These are phyloP conservation scores for Oreonectes daqikongensis DNA, from an alignment of 2,797 vertebrate genomes.

Conservation along the genomic window DNA sequence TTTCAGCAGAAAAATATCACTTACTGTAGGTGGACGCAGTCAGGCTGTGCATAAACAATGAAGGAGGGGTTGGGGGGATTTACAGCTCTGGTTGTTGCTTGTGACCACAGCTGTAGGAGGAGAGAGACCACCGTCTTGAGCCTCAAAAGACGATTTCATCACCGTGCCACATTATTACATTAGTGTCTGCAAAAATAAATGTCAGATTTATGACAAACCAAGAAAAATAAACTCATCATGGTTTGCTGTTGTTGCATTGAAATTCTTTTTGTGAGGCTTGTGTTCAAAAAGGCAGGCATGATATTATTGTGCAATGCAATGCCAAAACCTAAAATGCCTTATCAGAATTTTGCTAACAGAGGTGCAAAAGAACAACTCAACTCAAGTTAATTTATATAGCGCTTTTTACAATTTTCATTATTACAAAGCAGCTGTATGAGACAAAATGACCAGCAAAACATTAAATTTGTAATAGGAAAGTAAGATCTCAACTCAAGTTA, in stretches of 20 bases:
- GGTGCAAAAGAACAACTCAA: not conserved
- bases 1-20: constrained; percentile 58
- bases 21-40: constrained; percentile 57
- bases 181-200: not conserved
- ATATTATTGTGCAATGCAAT: constrained; percentile 21
- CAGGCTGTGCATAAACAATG: constrained; percentile 58
- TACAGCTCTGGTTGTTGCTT: constrained; percentile 42
- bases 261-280: constrained; percentile 1
- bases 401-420: too few species aligned
- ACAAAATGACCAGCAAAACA: too few species aligned
- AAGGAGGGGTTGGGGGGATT: constrained; percentile 57
- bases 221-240: not conserved
- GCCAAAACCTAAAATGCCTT: constrained; percentile 24
- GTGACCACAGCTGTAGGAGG: constrained; percentile 12
- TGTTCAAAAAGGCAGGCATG: constrained; percentile 22
- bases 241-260: not conserved
- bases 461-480: too few species aligned
- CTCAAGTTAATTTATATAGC: too few species aligned
- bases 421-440: too few species aligned
- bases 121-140: constrained; percentile 6
- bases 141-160: constrained; percentile 19
- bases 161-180: constrained; percentile 16
- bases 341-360: not conserved
- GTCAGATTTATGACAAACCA: not conserved
- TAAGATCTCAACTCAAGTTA: too few species aligned